phyloP scores from a whole-genome alignment of 1,140 invertebrate species.

The Caerostris extrusa region DNA sequence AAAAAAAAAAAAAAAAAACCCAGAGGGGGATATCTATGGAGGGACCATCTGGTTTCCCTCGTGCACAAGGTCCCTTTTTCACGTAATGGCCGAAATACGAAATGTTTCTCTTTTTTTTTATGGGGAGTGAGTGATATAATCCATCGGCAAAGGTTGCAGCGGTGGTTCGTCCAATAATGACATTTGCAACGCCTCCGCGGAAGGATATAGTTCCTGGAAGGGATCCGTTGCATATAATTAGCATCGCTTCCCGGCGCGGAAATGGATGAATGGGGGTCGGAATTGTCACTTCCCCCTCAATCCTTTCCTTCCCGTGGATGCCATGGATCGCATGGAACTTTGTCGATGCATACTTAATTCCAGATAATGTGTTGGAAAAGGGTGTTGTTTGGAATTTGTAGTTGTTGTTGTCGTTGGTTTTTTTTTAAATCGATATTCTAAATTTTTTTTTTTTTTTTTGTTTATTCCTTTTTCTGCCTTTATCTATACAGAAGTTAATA shows the following conservation, averaged over 20 bases:
- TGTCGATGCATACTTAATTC: constrained; percentile 14
- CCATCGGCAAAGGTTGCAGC: constrained; percentile 50
- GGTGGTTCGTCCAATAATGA: constrained; percentile 65
- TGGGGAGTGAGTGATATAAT: constrained; percentile 60
- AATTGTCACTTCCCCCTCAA: constrained; percentile 22
- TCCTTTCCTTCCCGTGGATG: background rate
- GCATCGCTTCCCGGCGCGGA: constrained; percentile 46
- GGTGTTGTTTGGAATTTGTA: background rate
- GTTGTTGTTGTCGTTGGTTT: background rate
- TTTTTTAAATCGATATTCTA: background rate
- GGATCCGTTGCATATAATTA: constrained; percentile 72
- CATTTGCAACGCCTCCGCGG: constrained; percentile 66
- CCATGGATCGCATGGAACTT: background rate
- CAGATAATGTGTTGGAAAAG: background rate
- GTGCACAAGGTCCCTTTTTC: constrained; percentile 5
- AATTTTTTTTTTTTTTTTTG: background rate
- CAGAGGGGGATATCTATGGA: constrained; percentile 16
- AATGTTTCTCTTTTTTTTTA: constrained; percentile 38
- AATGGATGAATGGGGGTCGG: constrained; percentile 1
- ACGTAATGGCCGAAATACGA: background rate
- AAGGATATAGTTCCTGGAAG: constrained; percentile 35
- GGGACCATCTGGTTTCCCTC: constrained; percentile 60
- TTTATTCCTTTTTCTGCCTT: too few relatives aligned
- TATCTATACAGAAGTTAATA: too few relatives aligned
- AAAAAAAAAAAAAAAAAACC: constrained; percentile 8